These are phyloP conservation scores for Troides helena DNA, from an alignment of 2,888 invertebrate species.

Conservation along the genomic window DNA sequence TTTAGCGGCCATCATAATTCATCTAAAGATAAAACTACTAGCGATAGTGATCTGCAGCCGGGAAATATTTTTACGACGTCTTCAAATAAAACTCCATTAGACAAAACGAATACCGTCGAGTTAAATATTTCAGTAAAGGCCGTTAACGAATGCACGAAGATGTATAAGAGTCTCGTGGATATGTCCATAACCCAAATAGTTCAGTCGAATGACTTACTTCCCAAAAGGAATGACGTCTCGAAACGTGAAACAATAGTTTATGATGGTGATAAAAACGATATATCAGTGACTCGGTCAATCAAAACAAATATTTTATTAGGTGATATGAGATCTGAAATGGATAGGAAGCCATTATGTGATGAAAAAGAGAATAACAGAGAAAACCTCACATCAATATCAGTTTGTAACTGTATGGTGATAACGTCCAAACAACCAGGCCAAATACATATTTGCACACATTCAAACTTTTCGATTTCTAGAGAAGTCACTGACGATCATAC, in stretches of 20 bases:
- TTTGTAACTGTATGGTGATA: conserved; percentile 4
- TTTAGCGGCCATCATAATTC: not conserved
- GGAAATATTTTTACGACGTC: not conserved
- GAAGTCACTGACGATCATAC: not conserved
- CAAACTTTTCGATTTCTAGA: not conserved
- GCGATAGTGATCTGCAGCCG: not conserved
- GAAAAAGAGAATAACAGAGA: conserved; percentile 30
- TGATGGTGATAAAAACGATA: conserved; percentile 23
- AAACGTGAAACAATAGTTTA: conserved; percentile 33
- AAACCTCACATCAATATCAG: not conserved
- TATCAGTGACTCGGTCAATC: conserved; percentile 37
- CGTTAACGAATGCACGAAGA: conserved; percentile 5
- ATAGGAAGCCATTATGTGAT: conserved; percentile 34
- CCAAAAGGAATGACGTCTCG: conserved; percentile 6
- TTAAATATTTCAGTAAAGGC: conserved; percentile 33
- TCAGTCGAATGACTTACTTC: conserved; percentile 31
- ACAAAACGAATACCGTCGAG: conserved; percentile 26
- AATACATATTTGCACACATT: not conserved
- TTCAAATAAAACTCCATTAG: not conserved
- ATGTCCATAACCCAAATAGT: conserved; percentile 38
- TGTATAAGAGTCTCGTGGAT: conserved; percentile 28
- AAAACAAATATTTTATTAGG: conserved; percentile 28
- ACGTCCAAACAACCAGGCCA: conserved; percentile 6
- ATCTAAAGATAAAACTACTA: not conserved
- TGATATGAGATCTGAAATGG: conserved; percentile 28